Conservation (phyloP, 2,113 vertebrate genomes). For the Rhinopomastus cyanomelas region DNA sequence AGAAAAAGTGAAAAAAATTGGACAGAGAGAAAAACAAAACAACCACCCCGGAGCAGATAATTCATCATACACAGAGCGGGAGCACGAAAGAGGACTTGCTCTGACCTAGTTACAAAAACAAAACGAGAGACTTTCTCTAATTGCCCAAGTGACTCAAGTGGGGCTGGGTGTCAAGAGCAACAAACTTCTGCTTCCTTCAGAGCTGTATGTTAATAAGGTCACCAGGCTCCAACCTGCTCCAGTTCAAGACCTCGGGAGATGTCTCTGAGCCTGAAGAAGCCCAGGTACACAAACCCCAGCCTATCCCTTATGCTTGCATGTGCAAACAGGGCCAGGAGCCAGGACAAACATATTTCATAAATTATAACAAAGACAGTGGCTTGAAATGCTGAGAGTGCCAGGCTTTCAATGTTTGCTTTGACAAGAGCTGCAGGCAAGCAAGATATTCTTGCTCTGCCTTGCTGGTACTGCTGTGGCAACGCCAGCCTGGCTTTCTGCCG, state of each 20-base stretch:
- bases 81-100: constrained; percentile 43
- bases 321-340: not conserved
- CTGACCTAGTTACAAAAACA: constrained; percentile 27
- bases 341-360: constrained; percentile 37
- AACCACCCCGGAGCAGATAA: not conserved
- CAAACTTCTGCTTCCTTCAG: not conserved
- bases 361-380: not conserved
- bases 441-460: not conserved
- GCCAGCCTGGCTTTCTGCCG: not conserved
- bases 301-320: not conserved
- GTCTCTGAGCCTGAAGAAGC: not conserved
- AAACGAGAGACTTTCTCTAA: constrained; percentile 15
- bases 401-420: not conserved
- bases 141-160: constrained; percentile 33
- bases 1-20: not conserved
- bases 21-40: not conserved
- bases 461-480: not conserved
- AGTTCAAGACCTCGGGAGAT: not conserved
- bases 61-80: not conserved
- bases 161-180: constrained; percentile 43
- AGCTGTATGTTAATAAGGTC: not conserved
- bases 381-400: not conserved
- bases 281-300: not conserved
- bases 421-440: not conserved
- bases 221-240: not conserved